phyloP scores from a whole-genome alignment of 92 coral and sea anemone genomes.

The Heliopora coerulea region DNA sequence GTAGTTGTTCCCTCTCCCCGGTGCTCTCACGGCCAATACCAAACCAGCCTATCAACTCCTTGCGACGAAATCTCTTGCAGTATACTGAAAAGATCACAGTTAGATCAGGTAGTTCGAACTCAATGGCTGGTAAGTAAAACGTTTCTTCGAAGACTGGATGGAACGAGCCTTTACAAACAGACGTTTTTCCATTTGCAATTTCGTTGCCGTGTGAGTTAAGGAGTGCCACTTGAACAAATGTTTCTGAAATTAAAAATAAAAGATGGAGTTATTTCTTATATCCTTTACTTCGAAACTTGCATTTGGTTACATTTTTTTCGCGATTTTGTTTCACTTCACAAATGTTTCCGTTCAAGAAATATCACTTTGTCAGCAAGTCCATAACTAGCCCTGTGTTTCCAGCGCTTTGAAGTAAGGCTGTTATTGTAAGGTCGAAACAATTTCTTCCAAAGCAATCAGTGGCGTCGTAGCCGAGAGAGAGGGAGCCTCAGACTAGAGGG shows the following conservation, averaged over 20 bases:
- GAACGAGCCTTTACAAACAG: conserved; percentile 26
- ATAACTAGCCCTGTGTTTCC: no score
- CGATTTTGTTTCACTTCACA: no score
- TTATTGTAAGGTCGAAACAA: no score
- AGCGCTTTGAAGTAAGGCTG: no score
- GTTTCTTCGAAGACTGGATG: conserved; percentile 30
- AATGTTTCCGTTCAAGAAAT: no score
- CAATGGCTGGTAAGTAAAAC: conserved; percentile 27
- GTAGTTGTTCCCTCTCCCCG: conserved; percentile 40
- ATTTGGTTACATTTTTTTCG: no score
- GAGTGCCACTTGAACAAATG: conserved; percentile 23
- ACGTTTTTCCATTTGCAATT: conserved; percentile 11
- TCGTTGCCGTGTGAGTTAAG: conserved; percentile 26
- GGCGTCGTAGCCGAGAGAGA: no score
- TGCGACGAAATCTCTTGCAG: conserved; percentile 21
- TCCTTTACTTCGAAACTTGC: no score
- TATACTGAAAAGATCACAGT: conserved; percentile 25
- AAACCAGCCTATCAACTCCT: conserved; percentile 34
- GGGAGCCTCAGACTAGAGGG: no score
- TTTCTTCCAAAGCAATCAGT: no score
- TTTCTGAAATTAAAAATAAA: conserved; percentile 14
- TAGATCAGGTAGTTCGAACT: conserved; percentile 14
- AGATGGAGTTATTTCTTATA: no score
- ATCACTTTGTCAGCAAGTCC: no score
- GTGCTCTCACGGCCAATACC: conserved; percentile 35